Base-by-base conservation (phyloP, 1,140 invertebrate species). In the Drosophila leontia region DNA sequence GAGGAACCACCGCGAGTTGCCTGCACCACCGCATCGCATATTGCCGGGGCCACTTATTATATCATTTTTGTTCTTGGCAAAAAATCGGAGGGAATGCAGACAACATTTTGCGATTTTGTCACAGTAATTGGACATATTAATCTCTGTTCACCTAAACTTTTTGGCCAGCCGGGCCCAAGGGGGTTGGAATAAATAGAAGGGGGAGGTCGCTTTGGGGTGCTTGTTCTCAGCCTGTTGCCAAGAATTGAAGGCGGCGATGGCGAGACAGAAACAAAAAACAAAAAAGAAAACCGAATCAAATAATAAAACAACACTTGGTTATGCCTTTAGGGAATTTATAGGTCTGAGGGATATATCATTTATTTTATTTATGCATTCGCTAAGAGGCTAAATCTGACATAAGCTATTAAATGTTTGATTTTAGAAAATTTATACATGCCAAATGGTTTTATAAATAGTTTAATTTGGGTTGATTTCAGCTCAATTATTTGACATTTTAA, bases 61-160 rank as follows among this genome's bases (percentile, higher is more conserved):
- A 90, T 88, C 77, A 90, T 90, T 88, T 88, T 78, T 80, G 67
- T 58, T 72, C 63, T 78, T 69, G 48, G 53, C 51, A 42, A 76
- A 75, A 39, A 75, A 59, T 59, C 48, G 76, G 57, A 67, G 68
- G 51, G 80, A 77, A 88, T 76, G 85, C 84, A 90, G 86, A 86
- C 86, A 61, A 84, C 87, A 91, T 91, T 92, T 92, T 92, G 78
- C 84, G 84, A 86, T 92, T 92, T 92, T 92, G 91, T 92, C 91
- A 92, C 91, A 92, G 91, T 92, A 92, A 92, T 92, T 92, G 91
- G 91, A 92, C 91, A 92, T 91, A 92, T 92, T 92, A 92, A 92
- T 92, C 91, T 92, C 87, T 91, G 91, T 92, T 91, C 84, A 62
- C 79, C 68, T 90, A 72, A 82, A 72, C 67, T 75, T 84, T 75